phyloP scores from a whole-genome alignment of 2,113 vertebrate species.

The Onychorhynchus coronatus region DNA sequence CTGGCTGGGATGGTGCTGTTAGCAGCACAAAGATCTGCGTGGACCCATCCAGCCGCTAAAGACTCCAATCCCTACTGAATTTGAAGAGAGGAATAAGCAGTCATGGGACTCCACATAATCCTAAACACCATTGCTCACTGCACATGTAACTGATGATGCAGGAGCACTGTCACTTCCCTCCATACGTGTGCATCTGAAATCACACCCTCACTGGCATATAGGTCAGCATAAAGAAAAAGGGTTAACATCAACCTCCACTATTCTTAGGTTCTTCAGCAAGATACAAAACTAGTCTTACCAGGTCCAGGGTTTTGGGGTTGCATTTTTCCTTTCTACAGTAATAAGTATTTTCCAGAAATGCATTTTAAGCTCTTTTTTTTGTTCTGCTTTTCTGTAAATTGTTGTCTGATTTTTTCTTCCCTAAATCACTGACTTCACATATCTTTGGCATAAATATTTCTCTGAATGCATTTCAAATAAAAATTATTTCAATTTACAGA shows the following conservation, averaged over 20 bases:
- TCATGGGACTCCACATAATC: not conserved
- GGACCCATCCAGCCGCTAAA: not conserved
- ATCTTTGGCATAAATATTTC: not conserved
- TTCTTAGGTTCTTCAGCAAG: not conserved
- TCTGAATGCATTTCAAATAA: not conserved
- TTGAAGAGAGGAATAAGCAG: not conserved
- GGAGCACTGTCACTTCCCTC: not conserved
- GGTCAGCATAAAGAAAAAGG: not conserved
- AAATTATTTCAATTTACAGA: not conserved
- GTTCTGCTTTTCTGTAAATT: not conserved
- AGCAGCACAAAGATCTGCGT: not conserved
- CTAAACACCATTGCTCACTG: not conserved
- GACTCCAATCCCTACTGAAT: not conserved
- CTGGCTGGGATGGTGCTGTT: not conserved
- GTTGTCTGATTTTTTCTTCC: not conserved
- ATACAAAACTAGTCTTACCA: not conserved
- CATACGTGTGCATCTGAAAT: accelerated
- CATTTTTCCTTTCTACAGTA: not conserved
- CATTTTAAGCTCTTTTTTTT: not conserved
- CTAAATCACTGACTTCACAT: not conserved
- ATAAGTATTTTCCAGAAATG: not conserved
- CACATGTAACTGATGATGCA: not conserved
- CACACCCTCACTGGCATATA: not conserved
- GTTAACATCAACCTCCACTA: not conserved
- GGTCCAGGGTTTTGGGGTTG: not conserved